A percentile compares a stretch with the other conserved stretches of the same genome.
phyloP scores from a whole-genome alignment of 2,888 invertebrate species.

The Pelosia muscerda region DNA sequence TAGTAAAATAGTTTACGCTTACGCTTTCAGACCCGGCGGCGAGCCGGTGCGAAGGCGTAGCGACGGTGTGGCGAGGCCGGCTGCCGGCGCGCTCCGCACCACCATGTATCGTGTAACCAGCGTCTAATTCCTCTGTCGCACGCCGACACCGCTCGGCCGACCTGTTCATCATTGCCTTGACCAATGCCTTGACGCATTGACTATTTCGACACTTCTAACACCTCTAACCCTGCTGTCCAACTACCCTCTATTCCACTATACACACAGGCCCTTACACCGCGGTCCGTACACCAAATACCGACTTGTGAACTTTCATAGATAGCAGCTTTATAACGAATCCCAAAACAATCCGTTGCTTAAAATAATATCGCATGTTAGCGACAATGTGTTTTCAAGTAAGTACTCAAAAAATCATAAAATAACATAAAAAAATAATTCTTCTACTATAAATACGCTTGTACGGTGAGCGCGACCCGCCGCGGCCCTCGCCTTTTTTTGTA shows the following conservation, averaged over 20 bases:
- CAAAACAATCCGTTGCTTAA: conserved; percentile 58
- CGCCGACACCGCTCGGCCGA: conserved; percentile 56
- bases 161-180: conserved; percentile 31
- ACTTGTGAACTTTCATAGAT: conserved; percentile 55
- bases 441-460: conserved; percentile 71
- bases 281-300: conserved; percentile 31
- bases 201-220: conserved; percentile 51
- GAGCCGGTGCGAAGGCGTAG: conserved; percentile 66
- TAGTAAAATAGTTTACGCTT: conserved; percentile 29
- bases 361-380: conserved; percentile 54
- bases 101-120: conserved; percentile 74
- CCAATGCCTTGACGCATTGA: conserved; percentile 38
- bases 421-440: conserved; percentile 62
- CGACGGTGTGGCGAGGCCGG: conserved; percentile 74
- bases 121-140: conserved; percentile 40
- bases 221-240: conserved; percentile 39
- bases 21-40: conserved; percentile 75
- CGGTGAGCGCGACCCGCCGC: conserved; percentile 63
- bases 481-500: conserved; percentile 70
- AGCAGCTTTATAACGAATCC: conserved; percentile 58
- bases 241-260: conserved; percentile 27
- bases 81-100: conserved; percentile 77
- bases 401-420: conserved; percentile 52
- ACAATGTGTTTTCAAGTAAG: conserved; percentile 58
- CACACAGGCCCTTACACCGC: conserved; percentile 43